phyloP scores from a whole-genome alignment of 2,797 vertebrate species.

The Sebastes wilsoni region DNA sequence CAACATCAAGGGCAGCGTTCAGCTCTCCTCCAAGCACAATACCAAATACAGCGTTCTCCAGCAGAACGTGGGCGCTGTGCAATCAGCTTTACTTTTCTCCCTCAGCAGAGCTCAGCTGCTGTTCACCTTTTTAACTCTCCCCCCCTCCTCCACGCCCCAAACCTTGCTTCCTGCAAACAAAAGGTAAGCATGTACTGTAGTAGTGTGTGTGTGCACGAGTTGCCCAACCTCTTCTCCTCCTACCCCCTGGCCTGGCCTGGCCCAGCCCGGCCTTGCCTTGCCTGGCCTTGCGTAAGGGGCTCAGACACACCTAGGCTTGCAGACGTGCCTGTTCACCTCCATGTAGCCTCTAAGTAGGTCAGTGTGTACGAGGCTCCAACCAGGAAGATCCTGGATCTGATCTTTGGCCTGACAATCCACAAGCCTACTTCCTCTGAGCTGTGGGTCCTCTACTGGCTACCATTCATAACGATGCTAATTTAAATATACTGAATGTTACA shows the following conservation, averaged over 20 bases:
- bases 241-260: conserved; percentile 25
- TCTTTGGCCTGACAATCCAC: conserved; percentile 27
- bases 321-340: conserved; percentile 55
- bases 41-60: conserved; percentile 67
- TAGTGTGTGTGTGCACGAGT: conserved; percentile 21
- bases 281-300: conserved; percentile 51
- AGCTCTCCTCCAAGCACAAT: conserved; percentile 74
- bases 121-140: conserved; percentile 65
- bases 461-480: not conserved
- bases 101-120: conserved; percentile 68
- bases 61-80: conserved; percentile 69
- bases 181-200: conserved; percentile 55
- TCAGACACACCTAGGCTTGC: conserved; percentile 66
- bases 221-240: conserved; percentile 51
- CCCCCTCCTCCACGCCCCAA: conserved; percentile 35
- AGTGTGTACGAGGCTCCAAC: conserved; percentile 52
- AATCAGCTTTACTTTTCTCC: conserved; percentile 58
- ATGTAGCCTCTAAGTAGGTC: conserved; percentile 66
- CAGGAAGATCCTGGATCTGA: conserved; percentile 47
- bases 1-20: conserved; percentile 79
- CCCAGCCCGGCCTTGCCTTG: conserved; percentile 10
- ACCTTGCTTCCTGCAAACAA: conserved; percentile 63
- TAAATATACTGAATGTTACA: not conserved
- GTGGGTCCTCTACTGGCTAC: not conserved
- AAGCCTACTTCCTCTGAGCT: conserved; percentile 3